These are phyloP conservation scores for Rhinoderma darwinii DNA, from an alignment of 2,113 vertebrate species.

Conservation along the genomic window DNA sequence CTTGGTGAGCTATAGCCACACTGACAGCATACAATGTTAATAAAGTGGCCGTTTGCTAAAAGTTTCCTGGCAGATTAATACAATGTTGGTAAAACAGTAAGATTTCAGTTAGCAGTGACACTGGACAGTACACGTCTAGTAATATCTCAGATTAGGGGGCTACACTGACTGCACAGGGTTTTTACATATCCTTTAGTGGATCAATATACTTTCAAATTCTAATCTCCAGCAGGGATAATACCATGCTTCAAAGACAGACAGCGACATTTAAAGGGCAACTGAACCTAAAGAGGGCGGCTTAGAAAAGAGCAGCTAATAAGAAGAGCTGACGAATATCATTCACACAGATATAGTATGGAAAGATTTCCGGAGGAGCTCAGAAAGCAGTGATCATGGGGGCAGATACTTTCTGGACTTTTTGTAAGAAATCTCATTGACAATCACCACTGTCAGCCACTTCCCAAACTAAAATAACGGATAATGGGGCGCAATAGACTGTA, in stretches of 20 bases:
- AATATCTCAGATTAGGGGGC: background rate
- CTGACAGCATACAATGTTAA: background rate
- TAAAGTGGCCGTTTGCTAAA: background rate
- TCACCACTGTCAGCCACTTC: background rate
- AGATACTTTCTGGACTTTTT: background rate
- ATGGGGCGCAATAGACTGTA: background rate
- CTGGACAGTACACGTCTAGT: background rate
- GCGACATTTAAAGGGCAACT: background rate
- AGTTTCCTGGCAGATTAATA: background rate
- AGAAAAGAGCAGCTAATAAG: background rate
- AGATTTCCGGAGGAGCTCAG: background rate
- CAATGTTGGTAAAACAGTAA: background rate
- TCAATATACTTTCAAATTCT: slow-evolving; percentile 25
- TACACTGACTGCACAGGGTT: background rate
- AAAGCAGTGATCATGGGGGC: background rate
- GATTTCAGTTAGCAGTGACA: background rate
- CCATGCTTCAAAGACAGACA: background rate
- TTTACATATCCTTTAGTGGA: background rate
- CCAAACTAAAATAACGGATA: background rate
- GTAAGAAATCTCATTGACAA: background rate
- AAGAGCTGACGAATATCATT: background rate
- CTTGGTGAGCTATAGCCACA: background rate
- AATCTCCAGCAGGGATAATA: background rate
- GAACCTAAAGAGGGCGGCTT: background rate
- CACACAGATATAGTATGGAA: background rate